phyloP scores from a whole-genome alignment of 2,797 vertebrate species.

The Pelochelys cantorii region DNA sequence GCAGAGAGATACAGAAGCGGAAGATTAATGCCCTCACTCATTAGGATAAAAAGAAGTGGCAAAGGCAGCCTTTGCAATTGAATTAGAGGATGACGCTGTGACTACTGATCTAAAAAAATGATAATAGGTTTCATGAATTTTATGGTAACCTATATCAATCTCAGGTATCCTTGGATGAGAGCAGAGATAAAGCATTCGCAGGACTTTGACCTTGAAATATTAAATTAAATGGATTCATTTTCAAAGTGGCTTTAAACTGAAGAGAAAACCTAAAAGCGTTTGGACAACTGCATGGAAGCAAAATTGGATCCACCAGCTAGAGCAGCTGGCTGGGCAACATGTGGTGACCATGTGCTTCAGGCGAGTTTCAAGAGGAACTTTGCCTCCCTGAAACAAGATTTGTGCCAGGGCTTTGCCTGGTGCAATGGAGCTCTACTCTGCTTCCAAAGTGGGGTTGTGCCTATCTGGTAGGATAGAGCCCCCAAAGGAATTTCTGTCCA shows the following conservation, averaged over 20 bases:
- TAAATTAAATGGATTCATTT: background rate
- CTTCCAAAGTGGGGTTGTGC: background rate
- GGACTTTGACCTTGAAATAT: background rate
- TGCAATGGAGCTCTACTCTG: rapidly evolving
- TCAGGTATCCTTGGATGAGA: background rate
- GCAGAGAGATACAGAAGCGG: background rate
- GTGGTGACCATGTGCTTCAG: background rate
- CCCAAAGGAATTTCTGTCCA: background rate
- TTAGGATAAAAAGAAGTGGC: conserved; percentile 2
- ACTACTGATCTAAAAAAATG: background rate
- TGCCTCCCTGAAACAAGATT: background rate
- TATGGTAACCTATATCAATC: background rate
- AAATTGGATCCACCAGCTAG: background rate
- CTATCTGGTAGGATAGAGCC: background rate
- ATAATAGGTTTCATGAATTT: conserved; percentile 12
- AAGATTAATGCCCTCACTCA: conserved; percentile 28
- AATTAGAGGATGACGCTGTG: conserved; percentile 26
- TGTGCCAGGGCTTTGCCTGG: background rate
- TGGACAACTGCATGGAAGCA: background rate
- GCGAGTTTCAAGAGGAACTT: background rate
- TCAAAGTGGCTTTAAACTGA: background rate
- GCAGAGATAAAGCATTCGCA: background rate
- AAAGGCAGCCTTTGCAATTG: conserved; percentile 34
- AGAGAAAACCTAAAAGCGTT: background rate
- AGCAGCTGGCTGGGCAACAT: background rate